Percentiles rank a stretch among this genome's conserved stretches.
These are phyloP conservation scores for Ophraella communa DNA, from an alignment of 2,888 invertebrate genomes.

Conservation along the genomic window DNA sequence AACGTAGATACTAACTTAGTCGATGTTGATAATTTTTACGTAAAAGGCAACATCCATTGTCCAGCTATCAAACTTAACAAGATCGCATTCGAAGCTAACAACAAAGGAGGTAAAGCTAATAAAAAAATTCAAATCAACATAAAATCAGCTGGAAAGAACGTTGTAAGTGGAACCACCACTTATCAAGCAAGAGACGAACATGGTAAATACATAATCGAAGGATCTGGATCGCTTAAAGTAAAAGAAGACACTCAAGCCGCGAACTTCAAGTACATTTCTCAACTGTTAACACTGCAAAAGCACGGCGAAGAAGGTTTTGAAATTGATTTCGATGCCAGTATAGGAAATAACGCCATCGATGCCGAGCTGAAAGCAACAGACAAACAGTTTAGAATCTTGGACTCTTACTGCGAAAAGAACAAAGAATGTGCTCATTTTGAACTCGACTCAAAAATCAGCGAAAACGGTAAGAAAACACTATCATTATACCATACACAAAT, in stretches of 20 bases:
- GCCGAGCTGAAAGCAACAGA: conserved; percentile 75
- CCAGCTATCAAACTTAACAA: conserved; percentile 70
- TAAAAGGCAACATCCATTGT: conserved; percentile 69
- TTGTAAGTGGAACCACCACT: conserved; percentile 75
- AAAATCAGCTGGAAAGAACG: conserved; percentile 69
- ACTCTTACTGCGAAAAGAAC: conserved; percentile 79
- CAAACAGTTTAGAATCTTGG: conserved; percentile 73
- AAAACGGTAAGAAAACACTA: conserved; percentile 49
- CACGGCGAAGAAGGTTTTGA: conserved; percentile 74
- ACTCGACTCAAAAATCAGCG: conserved; percentile 65
- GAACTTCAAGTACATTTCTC: conserved; percentile 76
- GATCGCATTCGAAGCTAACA: conserved; percentile 68
- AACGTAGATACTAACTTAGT: conserved; percentile 64
- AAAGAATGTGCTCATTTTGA: conserved; percentile 80
- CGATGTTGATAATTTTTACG: conserved; percentile 69
- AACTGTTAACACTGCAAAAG: conserved; percentile 64
- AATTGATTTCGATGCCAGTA: conserved; percentile 71
- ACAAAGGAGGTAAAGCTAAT: conserved; percentile 64
- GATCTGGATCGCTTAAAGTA: conserved; percentile 75
- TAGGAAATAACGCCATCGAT: conserved; percentile 74
- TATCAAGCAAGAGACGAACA: conserved; percentile 75
- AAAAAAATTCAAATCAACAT: conserved; percentile 71
- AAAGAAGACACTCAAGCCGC: conserved; percentile 72
- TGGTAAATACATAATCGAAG: conserved; percentile 75
- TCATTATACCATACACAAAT: not conserved